These are phyloP conservation scores for Herpailurus yagouaroundi DNA, from an alignment of 2,113 vertebrate species.

Conservation along the genomic window DNA sequence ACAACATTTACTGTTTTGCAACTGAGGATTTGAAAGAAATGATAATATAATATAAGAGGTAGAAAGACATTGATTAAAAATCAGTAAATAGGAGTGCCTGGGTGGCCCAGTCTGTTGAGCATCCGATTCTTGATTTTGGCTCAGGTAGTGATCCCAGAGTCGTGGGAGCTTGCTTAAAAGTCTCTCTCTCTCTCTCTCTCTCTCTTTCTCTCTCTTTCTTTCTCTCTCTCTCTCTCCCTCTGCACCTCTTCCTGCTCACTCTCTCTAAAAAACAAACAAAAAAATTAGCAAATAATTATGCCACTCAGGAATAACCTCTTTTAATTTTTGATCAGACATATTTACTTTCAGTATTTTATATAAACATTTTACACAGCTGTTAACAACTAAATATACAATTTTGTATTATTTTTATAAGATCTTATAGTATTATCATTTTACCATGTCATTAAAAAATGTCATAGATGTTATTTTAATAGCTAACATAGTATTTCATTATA, in stretches of 20 bases:
- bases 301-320: not conserved
- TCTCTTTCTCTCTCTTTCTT: not conserved
- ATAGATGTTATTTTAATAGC: not conserved
- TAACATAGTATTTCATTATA: not conserved
- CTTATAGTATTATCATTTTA: not conserved
- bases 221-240: not conserved
- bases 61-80: not conserved
- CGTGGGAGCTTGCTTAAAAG: not conserved
- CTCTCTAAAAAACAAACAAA: not conserved
- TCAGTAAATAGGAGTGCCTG: not conserved
- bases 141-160: not conserved
- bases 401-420: not conserved
- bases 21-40: slow-evolving; percentile 5
- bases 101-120: not conserved
- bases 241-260: not conserved
- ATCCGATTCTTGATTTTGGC: not conserved
- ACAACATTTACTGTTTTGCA: not conserved
- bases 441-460: not conserved
- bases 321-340: not conserved
- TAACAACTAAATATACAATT: not conserved
- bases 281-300: not conserved
- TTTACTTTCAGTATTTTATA: not conserved
- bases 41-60: slow-evolving; percentile 4
- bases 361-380: not conserved
- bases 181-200: not conserved